Conservation (phyloP, 2,888 invertebrate species). For the Andricus quercusramuli region DNA sequence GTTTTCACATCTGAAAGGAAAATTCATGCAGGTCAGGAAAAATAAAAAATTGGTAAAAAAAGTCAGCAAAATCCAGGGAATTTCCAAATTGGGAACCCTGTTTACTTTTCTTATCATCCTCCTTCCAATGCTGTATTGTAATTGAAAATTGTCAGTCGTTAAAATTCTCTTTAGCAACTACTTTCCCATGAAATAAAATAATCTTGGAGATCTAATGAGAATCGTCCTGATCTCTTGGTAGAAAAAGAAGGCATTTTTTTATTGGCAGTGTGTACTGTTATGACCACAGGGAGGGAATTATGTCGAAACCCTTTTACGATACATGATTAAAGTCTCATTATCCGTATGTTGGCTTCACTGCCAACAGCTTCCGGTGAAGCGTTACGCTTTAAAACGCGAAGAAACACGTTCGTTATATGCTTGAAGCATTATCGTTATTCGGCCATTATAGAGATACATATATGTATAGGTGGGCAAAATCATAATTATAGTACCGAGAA, state of each 20-base stretch:
- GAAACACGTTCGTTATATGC: conserved; percentile 43
- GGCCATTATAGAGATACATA: conserved; percentile 47
- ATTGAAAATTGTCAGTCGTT: not conserved
- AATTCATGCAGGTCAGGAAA: no score
- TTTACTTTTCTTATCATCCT: no score
- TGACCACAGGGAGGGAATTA: conserved; percentile 28
- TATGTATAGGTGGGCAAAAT: conserved; percentile 55
- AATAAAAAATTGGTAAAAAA: no score
- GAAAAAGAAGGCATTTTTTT: conserved; percentile 20
- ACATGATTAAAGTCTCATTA: conserved; percentile 59
- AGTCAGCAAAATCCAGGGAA: no score
- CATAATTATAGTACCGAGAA: conserved; percentile 58
- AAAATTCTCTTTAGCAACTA: not conserved
- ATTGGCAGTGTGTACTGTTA: conserved; percentile 17
- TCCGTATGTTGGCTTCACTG: conserved; percentile 41
- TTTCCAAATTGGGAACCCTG: no score
- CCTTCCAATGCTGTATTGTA: no score
- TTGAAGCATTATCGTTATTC: conserved; percentile 57
- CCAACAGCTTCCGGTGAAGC: conserved; percentile 48
- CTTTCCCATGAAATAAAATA: not conserved
- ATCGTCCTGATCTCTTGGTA: not conserved
- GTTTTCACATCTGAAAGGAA: no score
- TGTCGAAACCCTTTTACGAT: conserved; percentile 50
- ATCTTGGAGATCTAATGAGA: not conserved
- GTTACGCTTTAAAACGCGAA: conserved; percentile 49